Conservation (phyloP, 2,113 vertebrate genomes). For the Syrrhaptes paradoxus region DNA sequence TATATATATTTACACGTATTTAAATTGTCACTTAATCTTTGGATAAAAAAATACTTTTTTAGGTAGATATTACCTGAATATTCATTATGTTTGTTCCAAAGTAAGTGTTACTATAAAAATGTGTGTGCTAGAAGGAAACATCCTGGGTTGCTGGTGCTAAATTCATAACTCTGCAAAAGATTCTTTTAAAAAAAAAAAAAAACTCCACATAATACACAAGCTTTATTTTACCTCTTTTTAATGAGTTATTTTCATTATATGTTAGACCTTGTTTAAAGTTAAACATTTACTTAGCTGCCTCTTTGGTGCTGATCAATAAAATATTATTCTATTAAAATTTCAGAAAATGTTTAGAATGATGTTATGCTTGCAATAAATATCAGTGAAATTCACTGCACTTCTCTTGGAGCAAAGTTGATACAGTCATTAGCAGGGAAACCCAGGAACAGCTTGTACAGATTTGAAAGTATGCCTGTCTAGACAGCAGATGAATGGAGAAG, state of each 20-base stretch:
- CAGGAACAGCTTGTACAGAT: constrained; percentile 48
- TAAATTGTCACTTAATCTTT: not conserved
- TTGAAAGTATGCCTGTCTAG: constrained; percentile 58
- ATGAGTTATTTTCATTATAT: not conserved
- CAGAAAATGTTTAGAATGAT: not conserved
- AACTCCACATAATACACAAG: not conserved
- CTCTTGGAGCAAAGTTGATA: not conserved
- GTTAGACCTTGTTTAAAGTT: not conserved
- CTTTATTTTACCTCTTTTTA: not conserved
- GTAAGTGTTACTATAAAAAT: not conserved
- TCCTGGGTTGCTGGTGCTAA: not conserved
- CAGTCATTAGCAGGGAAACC: not conserved
- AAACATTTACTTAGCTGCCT: not conserved
- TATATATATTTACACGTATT: not conserved
- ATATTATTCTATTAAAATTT: not conserved
- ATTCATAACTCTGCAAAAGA: not conserved
- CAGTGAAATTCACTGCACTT: not conserved
- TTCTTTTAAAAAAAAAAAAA: too few relatives aligned
- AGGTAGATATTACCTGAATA: not conserved
- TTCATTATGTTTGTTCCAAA: not conserved
- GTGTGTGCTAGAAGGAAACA: not conserved
- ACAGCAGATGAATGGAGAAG: constrained; percentile 55
- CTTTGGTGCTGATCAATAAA: not conserved
- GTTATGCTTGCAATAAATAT: not conserved
- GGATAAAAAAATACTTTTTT: not conserved